These are phyloP conservation scores for Ictalurus punctatus DNA, from an alignment of 2,113 vertebrate genomes.

Conservation along the genomic window DNA sequence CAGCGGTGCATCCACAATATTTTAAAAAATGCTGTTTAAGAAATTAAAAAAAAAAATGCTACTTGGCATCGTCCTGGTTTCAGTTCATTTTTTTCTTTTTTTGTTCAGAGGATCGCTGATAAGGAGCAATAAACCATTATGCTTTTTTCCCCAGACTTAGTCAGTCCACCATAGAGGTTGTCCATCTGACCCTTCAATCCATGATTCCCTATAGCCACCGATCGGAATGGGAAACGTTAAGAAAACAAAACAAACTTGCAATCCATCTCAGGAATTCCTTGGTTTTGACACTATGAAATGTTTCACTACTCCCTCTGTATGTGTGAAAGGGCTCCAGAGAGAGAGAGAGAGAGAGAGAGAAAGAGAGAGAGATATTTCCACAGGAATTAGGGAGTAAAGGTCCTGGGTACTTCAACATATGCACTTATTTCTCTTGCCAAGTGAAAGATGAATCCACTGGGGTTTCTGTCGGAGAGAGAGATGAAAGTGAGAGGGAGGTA, in stretches of 20 bases:
- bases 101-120: not conserved
- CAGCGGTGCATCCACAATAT: constrained; percentile 19
- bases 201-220: constrained; percentile 51
- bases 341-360: constrained; percentile 32
- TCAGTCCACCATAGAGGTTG: not conserved
- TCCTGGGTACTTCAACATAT: constrained; percentile 48
- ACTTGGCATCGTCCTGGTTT: constrained; percentile 5
- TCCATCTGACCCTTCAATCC: constrained; percentile 52
- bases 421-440: constrained; percentile 40
- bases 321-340: constrained; percentile 42
- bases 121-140: constrained; percentile 5
- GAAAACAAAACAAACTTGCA: constrained; percentile 55
- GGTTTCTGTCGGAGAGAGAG: constrained; percentile 40
- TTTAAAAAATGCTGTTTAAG: not conserved
- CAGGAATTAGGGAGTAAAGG: constrained; percentile 52
- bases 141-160: not conserved
- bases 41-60: not conserved
- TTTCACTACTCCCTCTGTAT: constrained; percentile 51
- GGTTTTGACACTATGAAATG: constrained; percentile 49
- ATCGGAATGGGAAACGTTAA: constrained; percentile 37
- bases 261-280: constrained; percentile 62
- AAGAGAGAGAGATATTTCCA: constrained; percentile 42
- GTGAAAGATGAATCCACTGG: constrained; percentile 47
- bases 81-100: not conserved
- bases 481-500: constrained; percentile 34